Evolutionary conservation across 2,113 vertebrate species (phyloP).

Genomic region (Oryzias celebensis): DNA sequence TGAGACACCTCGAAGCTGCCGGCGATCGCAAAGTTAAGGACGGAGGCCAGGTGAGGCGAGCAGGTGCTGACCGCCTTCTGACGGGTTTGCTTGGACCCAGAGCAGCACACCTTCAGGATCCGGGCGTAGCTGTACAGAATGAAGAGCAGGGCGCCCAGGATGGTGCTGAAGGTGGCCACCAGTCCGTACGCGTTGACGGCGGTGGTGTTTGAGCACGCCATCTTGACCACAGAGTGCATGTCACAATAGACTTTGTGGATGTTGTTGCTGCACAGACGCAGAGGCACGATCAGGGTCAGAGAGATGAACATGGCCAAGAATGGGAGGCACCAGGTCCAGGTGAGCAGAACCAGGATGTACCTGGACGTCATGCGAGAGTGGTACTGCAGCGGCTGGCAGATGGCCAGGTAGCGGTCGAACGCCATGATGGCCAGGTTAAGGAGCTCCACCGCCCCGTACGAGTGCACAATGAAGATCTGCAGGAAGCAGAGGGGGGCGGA

Average conservation of each 20-base stretch:
- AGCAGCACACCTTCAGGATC: conserved; percentile 49
- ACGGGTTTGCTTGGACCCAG: conserved; percentile 19
- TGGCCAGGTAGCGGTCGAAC: conserved; percentile 47
- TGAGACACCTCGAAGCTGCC: conserved; percentile 23
- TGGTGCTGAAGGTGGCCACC: not conserved
- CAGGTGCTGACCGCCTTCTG: conserved; percentile 63
- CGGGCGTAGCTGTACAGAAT: conserved; percentile 30
- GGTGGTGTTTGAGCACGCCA: conserved; percentile 55
- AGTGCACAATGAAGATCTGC: conserved; percentile 63
- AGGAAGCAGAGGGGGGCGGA: conserved; percentile 37
- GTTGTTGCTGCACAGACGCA: conserved; percentile 50
- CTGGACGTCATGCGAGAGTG: not conserved
- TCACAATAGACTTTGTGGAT: conserved; percentile 59
- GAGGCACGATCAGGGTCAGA: conserved; percentile 21
- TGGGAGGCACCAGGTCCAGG: not conserved
- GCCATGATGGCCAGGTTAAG: conserved; percentile 48
- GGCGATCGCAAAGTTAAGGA: conserved; percentile 26
- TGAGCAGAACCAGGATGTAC: not conserved
- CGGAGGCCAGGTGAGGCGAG: conserved; percentile 51
- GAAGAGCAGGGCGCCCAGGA: conserved; percentile 13
- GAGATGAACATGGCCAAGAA: not conserved
- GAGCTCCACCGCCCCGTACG: conserved; percentile 45
- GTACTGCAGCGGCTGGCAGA: conserved; percentile 46
- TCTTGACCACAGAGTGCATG: conserved; percentile 53
- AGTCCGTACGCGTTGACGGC: conserved; percentile 55